Percentiles rank a stretch among this genome's conserved stretches.
phyloP scores from a whole-genome alignment of 2,888 invertebrate genomes.

The Ischnus inquisitorius region DNA sequence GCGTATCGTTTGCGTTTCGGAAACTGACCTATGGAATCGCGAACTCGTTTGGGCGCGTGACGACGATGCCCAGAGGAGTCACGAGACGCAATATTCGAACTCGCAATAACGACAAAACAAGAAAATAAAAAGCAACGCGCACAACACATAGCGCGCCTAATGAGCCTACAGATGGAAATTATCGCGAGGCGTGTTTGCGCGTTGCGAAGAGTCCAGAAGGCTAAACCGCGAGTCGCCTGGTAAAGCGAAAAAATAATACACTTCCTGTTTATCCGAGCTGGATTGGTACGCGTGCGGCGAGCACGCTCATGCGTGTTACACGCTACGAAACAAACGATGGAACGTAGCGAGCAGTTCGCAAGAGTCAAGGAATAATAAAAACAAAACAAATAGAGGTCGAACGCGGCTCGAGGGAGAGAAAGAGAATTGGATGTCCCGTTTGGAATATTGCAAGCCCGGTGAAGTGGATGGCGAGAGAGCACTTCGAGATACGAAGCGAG shows the following conservation, averaged over 20 bases:
- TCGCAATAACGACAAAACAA: not conserved
- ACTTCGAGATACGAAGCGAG: not conserved
- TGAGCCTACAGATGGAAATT: not conserved
- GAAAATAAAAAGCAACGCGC: not conserved
- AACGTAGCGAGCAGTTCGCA: not conserved
- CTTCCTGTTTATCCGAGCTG: conserved; percentile 51
- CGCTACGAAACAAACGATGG: not conserved
- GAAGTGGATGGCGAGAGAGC: not conserved
- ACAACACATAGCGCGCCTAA: not conserved
- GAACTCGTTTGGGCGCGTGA: not conserved
- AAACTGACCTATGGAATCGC: not conserved
- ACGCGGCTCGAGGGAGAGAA: conserved; percentile 22
- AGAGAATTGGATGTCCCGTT: conserved; percentile 24
- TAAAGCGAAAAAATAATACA: conserved; percentile 27
- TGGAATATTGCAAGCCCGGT: no score
- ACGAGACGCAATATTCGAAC: not conserved
- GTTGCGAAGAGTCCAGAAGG: conserved; percentile 1
- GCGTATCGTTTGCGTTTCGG: not conserved
- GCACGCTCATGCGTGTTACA: no score
- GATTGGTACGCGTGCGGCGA: not conserved
- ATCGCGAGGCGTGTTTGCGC: not conserved
- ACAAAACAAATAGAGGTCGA: conserved; percentile 44
- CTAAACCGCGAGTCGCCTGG: conserved; percentile 16
- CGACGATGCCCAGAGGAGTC: not conserved
- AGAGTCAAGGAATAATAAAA: not conserved